Percentiles rank a stretch among this genome's conserved stretches.
Conservation (phyloP, 2,888 invertebrate genomes). For the Odiellus spinosus region DNA sequence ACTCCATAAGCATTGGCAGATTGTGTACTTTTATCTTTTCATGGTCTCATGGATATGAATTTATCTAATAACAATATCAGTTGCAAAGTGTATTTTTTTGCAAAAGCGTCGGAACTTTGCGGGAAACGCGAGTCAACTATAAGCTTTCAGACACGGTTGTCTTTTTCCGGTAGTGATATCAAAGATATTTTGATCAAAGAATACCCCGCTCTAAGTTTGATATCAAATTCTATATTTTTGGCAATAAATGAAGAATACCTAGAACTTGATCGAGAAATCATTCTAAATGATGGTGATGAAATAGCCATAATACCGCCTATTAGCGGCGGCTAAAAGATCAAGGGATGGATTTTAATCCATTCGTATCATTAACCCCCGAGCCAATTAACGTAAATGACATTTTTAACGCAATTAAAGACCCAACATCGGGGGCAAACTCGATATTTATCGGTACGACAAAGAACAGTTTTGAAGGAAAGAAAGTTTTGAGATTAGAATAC, state of each 20-base stretch:
- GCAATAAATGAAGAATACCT: constrained; percentile 71
- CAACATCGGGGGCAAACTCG: constrained; percentile 66
- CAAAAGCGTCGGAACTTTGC: constrained; percentile 67
- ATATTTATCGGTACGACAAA: constrained; percentile 78
- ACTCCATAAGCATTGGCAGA: no score
- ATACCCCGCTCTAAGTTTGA: constrained; percentile 45
- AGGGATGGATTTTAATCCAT: background rate
- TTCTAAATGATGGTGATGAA: constrained; percentile 51
- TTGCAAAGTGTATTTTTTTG: constrained; percentile 63
- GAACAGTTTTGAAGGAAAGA: constrained; percentile 16
- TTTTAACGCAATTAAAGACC: constrained; percentile 2
- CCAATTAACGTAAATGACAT: no score
- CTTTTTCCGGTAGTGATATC: constrained; percentile 40
- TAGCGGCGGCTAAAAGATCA: constrained; percentile 57
- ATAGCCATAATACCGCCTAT: constrained; percentile 86
- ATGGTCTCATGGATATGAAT: no score
- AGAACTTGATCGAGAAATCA: constrained; percentile 37
- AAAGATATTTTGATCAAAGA: constrained; percentile 41
- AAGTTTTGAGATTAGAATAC: constrained; percentile 56
- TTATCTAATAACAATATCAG: no score
- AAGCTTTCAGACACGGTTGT: constrained; percentile 36
- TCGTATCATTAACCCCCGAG: no score
- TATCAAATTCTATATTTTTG: constrained; percentile 54
- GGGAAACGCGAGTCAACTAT: constrained; percentile 44
- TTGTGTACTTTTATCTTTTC: no score